Base-by-base conservation (phyloP, 2,888 invertebrate genomes). In the Byasa hedistus region DNA sequence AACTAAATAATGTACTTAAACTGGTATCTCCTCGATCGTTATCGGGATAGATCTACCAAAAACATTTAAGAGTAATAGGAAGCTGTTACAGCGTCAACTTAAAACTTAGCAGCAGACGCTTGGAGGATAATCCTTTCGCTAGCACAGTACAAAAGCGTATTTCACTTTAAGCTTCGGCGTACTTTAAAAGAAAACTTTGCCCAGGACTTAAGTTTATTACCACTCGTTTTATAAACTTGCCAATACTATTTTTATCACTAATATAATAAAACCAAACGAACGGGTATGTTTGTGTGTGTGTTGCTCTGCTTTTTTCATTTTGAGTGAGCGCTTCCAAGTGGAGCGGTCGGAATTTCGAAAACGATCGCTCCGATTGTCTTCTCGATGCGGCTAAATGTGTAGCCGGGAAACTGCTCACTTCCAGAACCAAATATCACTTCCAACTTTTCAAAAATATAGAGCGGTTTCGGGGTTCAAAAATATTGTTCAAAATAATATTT, bases 41-140 rank as follows among this genome's bases (percentile, higher is more conserved):
- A 52, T 19, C n/a, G n/a, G 17, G 48, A 48, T 21, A 52, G 21
- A 52, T 52, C 21, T 52, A 52, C 52, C 19, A 10, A 52, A 52
- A 52, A 52, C 52, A 21, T 52, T 52, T 52, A 52, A 52, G 52
- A 52, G n/a, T 52, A 52, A 52, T 52, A 52, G 52, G 21, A 52
- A 52, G 52, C 52, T 52, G 52, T 52, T 52, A 52, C 52, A 21
- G 52, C 52, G 10, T 52, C 52, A 21, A 21, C 52, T 52, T 21
- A 52, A 52, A 52, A 52, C 52, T 52, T 52, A 52, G 21, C 3
- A 52, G n/a, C 52, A 52, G 22, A 2, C 52, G 52, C 52, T 48
- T 32, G 52, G 52, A 12, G 52, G 52, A 52, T 52, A 52, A 52
- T 52, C 52, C 52, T 52, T 52, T 52, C 52, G 52, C n/a, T 19